These are phyloP conservation scores for Diadophis punctatus DNA, from an alignment of 2,113 vertebrate species.

Conservation along the genomic window DNA sequence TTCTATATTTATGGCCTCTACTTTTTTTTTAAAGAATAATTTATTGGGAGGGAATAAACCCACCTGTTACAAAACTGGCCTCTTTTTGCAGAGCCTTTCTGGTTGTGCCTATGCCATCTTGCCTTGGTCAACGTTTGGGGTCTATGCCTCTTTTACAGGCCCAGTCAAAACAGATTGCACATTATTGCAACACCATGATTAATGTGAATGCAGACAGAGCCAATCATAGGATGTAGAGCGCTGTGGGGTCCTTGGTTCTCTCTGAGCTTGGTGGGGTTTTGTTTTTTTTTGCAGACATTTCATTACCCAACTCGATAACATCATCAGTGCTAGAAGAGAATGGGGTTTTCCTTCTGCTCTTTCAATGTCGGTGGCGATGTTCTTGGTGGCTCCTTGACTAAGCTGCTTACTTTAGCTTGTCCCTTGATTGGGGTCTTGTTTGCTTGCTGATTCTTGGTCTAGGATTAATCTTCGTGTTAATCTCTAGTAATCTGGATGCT, in stretches of 20 bases:
- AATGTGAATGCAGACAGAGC: neutral
- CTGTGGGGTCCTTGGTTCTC: neutral
- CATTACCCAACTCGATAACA: neutral
- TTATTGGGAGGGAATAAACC: neutral
- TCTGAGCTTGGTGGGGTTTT: neutral
- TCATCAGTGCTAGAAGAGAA: neutral
- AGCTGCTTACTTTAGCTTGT: neutral
- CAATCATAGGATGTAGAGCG: neutral
- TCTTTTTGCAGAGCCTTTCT: constrained; percentile 10
- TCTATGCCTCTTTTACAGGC: neutral
- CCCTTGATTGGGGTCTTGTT: neutral
- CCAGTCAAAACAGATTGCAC: neutral
- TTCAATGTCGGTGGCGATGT: neutral
- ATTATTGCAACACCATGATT: neutral
- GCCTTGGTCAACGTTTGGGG: neutral
- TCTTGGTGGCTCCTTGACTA: neutral
- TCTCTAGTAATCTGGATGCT: too few relatives aligned
- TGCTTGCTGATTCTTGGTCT: neutral
- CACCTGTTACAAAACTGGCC: neutral
- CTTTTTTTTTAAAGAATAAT: neutral
- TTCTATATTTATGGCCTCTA: neutral
- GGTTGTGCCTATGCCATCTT: neutral
- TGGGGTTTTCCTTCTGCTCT: neutral
- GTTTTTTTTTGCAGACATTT: neutral
- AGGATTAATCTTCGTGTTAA: too few relatives aligned